phyloP scores from a whole-genome alignment of 2,113 vertebrate species.

The Donacobius atricapilla region DNA sequence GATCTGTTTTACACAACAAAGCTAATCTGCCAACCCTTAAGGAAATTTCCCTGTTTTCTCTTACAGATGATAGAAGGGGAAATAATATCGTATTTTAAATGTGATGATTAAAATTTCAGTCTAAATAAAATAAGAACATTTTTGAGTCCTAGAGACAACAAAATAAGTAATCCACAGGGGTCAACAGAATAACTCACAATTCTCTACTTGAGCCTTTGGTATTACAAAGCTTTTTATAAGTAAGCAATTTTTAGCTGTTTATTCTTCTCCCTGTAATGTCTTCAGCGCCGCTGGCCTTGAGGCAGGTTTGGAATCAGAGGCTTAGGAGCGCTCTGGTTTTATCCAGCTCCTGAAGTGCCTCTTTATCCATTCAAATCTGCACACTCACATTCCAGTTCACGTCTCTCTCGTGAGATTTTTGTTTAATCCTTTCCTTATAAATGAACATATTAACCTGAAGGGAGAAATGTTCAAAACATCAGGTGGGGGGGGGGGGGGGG shows the following conservation, averaged over 20 bases:
- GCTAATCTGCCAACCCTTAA: slow-evolving; percentile 20
- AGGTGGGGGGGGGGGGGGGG: accelerated
- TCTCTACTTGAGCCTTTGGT: neutral
- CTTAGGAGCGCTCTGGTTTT: neutral
- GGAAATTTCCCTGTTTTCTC: neutral
- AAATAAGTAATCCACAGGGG: neutral
- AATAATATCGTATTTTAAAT: slow-evolving; percentile 36
- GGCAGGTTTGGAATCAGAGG: slow-evolving; percentile 39
- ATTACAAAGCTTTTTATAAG: slow-evolving; percentile 8
- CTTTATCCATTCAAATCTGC: slow-evolving; percentile 63
- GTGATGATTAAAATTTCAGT: neutral
- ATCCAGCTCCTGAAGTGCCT: slow-evolving; percentile 45
- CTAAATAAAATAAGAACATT: slow-evolving; percentile 13
- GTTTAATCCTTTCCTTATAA: slow-evolving; percentile 28
- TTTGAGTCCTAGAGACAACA: neutral
- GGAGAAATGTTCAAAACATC: slow-evolving; percentile 27
- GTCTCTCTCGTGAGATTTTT: slow-evolving; percentile 8
- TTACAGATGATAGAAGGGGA: neutral
- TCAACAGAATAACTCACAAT: neutral
- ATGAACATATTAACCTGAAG: slow-evolving; percentile 45
- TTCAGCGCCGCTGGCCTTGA: slow-evolving; percentile 20
- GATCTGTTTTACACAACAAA: slow-evolving; percentile 36
- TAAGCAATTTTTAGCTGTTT: slow-evolving; percentile 23
- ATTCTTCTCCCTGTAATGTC: slow-evolving; percentile 11
- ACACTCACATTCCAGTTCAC: slow-evolving; percentile 33